Conservation (phyloP, 1,140 invertebrate genomes). For the Drosophila dunni region DNA sequence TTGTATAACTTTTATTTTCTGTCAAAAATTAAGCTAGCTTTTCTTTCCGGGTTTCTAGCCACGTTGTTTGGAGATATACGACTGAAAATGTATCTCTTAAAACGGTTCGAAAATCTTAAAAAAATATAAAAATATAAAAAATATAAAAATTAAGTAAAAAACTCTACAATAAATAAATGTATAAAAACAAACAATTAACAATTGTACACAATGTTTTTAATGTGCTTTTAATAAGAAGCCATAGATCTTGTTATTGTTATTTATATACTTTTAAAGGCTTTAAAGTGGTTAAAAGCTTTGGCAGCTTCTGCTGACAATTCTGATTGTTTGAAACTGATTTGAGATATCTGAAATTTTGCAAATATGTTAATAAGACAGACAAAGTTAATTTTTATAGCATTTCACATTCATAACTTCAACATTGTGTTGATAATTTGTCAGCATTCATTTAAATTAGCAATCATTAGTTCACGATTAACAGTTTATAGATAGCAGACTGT, state of each 20-base stretch:
- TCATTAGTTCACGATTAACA: neutral
- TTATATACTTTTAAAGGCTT: constrained; percentile 1
- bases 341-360: neutral
- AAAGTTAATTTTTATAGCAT: neutral
- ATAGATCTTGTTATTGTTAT: constrained; percentile 4
- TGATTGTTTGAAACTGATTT: neutral
- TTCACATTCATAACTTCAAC: neutral
- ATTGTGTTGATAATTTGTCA: constrained; percentile 7
- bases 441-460: constrained; percentile 1
- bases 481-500: neutral
- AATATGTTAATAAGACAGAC: neutral
- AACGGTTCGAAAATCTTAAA: constrained; percentile 46
- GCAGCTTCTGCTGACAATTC: constrained; percentile 2
- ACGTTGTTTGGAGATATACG: neutral
- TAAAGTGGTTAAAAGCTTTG: neutral
- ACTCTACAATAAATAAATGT: constrained; percentile 2
- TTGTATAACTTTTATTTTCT: neutral
- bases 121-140: constrained; percentile 12
- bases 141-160: constrained; percentile 1
- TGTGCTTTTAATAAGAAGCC: constrained; percentile 4
- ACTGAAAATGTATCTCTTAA: constrained; percentile 23
- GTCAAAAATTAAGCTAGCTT: constrained; percentile 27
- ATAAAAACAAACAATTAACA: constrained; percentile 13
- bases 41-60: constrained; percentile 56
- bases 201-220: neutral